Evolutionary conservation across 2,797 vertebrate genomes (phyloP).

Genomic region (Pipistrellus pygmaeus): DNA sequence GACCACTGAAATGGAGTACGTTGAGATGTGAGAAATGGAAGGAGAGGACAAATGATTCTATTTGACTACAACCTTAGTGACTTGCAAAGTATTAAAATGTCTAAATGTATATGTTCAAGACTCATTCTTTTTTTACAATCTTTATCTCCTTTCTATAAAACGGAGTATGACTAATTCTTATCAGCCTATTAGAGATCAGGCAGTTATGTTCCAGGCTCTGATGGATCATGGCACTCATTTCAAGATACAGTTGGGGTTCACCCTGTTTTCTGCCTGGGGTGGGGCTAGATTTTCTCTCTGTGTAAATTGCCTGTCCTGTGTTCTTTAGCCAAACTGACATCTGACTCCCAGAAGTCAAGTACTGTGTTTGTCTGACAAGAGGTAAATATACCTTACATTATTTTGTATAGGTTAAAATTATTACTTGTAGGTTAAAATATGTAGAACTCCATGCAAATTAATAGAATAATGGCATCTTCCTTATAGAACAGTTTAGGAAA

Average conservation of each 20-base stretch:
- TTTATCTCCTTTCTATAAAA: not conserved
- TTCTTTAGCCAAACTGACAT: not conserved
- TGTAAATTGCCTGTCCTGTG: not conserved
- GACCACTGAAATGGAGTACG: not conserved
- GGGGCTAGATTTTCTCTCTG: not conserved
- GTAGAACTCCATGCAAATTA: slow-evolving; percentile 11
- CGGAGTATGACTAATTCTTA: not conserved
- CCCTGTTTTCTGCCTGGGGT: not conserved
- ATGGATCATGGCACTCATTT: not conserved
- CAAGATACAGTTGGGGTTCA: not conserved
- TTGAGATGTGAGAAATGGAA: not conserved
- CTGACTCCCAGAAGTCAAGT: slow-evolving; percentile 1
- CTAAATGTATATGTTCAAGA: not conserved
- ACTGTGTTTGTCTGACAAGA: not conserved
- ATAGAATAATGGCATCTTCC: not conserved
- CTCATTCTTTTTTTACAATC: not conserved
- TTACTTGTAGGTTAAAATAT: slow-evolving; percentile 4
- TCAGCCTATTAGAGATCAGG: not conserved
- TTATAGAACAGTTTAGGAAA: slow-evolving; percentile 3
- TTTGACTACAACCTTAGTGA: not conserved
- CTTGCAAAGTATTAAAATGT: not conserved
- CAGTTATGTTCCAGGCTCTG: not conserved
- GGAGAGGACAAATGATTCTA: not conserved
- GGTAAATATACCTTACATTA: not conserved
- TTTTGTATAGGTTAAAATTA: not conserved